Percentiles rank a stretch among this genome's conserved stretches.
Evolutionary conservation across 2,888 invertebrate species (phyloP).

Genomic region (Agriopis aurantiaria): DNA sequence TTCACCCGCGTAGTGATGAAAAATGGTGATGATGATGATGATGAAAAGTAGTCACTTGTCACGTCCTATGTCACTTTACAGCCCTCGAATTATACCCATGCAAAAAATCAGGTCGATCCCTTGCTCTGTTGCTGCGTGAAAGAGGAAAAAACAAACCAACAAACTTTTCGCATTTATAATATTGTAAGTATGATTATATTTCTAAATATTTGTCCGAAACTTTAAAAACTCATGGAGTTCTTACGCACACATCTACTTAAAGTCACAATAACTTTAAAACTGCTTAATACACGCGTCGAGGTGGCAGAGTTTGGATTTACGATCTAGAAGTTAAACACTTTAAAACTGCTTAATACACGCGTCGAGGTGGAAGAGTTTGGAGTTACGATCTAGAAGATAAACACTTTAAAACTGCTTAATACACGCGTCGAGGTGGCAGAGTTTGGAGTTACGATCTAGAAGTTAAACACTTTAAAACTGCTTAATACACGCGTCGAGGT

Average conservation of each 20-base stretch:
- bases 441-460: conserved; percentile 18
- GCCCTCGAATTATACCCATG: too few relatives aligned
- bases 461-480: conserved; percentile 6
- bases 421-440: conserved; percentile 15
- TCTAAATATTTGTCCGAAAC: too few relatives aligned
- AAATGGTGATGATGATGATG: too few relatives aligned
- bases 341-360: conserved; percentile 22
- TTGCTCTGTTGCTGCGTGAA: too few relatives aligned
- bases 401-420: conserved; percentile 10
- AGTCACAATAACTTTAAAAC: conserved; percentile 3
- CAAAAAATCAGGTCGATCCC: too few relatives aligned
- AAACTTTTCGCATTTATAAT: too few relatives aligned
- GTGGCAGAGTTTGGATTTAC: conserved; percentile 8
- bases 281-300: conserved; percentile 21
- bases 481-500: conserved; percentile 21
- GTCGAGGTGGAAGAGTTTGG: background rate
- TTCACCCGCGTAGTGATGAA: too few relatives aligned
- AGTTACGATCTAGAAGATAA: conserved; percentile 21
- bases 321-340: conserved; percentile 10
- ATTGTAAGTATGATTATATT: too few relatives aligned
- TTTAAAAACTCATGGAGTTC: background rate
- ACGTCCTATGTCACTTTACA: too few relatives aligned
- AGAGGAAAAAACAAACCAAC: too few relatives aligned
- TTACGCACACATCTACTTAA: too few relatives aligned
- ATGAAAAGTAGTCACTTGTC: too few relatives aligned